Base-by-base conservation (phyloP, 2,888 invertebrate species). In the Anagyrus pseudococci region DNA sequence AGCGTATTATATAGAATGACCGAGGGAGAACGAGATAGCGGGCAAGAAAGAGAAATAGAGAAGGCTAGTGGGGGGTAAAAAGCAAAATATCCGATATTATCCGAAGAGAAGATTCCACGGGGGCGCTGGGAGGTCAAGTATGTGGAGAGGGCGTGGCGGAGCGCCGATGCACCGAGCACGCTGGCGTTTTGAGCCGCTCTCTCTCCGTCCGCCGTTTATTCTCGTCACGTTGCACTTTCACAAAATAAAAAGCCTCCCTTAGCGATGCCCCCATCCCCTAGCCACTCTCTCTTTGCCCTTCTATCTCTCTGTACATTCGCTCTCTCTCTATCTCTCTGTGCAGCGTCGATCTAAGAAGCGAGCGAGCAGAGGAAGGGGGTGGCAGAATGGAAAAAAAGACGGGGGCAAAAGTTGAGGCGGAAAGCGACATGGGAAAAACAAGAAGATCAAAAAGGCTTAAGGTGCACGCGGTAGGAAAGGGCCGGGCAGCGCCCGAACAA, bases 151-250 rank as follows among this genome's bases (percentile, higher is more conserved):
- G 55, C 46, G 55, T 50, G 43, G 29, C 55, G 44, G 55, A 55
- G 61, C 7, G 62, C 59, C 62, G 63, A 29, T 67, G 64, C 47
- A 50, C 58, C 58, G 58, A 64, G 67, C 63, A 60, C 68, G 66
- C n/a, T 68, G 67, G 66, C 67, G 56, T 64, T 61, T 54, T 60
- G 66, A 56, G 43, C 41, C 23, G 23, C 29, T 47, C 70, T 71
- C 33, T 37, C 33, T 8, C 33, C 33, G 71, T 69, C 71, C 72
- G 72, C 71, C 73, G 75, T 76, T 76, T 76, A 79, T 78, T 78
- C 79, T 73, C 72, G 74, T 78, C 79, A 77, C 76, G 76, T 76
- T 75, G 71, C 66, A 69, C 59, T 67, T 60, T 62, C 67, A 52
- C 59, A 53, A 67, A 70, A 66, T 60, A 67, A 68, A 71, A 70